These are phyloP conservation scores for Donacobius atricapilla DNA, from an alignment of 2,113 vertebrate genomes.

Conservation along the genomic window DNA sequence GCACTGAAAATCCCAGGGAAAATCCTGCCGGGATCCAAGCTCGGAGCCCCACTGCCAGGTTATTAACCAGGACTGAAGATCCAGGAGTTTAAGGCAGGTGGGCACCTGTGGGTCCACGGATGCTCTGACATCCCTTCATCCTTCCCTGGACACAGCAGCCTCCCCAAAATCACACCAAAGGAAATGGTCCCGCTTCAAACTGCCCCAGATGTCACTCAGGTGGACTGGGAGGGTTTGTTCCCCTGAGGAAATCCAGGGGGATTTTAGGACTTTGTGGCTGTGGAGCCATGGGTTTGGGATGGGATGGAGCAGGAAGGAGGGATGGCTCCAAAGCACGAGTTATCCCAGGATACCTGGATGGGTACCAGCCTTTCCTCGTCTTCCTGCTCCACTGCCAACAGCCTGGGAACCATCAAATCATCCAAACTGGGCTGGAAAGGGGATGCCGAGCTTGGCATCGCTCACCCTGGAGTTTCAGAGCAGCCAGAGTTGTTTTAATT, in stretches of 20 bases:
- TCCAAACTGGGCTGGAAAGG: background rate
- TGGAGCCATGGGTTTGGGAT: rapidly evolving
- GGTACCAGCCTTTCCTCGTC: background rate
- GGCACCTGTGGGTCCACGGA: background rate
- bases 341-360: background rate
- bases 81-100: background rate
- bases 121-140: rapidly evolving
- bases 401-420: background rate
- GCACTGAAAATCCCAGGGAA: too few relatives aligned
- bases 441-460: rapidly evolving
- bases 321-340: background rate
- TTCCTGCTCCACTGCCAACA: rapidly evolving
- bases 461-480: background rate
- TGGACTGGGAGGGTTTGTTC: rapidly evolving
- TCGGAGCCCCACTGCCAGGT: background rate
- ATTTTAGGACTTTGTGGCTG: background rate
- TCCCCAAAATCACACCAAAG: rapidly evolving
- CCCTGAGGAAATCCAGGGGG: rapidly evolving
- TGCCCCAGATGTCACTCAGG: rapidly evolving
- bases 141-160: background rate
- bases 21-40: background rate
- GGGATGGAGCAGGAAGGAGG: background rate
- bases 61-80: background rate
- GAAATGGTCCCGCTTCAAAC: rapidly evolving
- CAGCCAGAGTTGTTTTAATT: background rate